Percentiles rank a stretch among this genome's conserved stretches.
These are phyloP conservation scores for Pangasius larnaudii DNA, from an alignment of 2,797 vertebrate species.

Conservation along the genomic window DNA sequence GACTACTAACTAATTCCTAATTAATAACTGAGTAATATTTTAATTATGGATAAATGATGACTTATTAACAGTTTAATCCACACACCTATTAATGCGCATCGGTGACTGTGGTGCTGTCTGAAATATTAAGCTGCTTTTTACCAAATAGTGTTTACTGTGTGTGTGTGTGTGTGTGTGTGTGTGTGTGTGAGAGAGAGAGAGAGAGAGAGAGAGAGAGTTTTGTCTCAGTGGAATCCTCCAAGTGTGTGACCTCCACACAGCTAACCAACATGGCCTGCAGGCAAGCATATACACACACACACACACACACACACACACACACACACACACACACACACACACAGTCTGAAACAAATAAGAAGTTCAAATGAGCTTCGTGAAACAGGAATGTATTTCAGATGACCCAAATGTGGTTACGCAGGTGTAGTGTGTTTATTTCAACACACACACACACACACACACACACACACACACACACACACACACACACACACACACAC, in stretches of 20 bases:
- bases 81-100: background rate
- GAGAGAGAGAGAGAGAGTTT: background rate
- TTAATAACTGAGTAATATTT: background rate
- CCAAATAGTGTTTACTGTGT: background rate
- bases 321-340: constrained; percentile 49
- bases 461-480: constrained; percentile 4
- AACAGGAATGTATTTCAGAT: constrained; percentile 48
- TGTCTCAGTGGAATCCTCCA: constrained; percentile 18
- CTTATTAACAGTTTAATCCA: background rate
- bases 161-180: background rate
- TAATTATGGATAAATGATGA: background rate
- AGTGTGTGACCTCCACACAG: constrained; percentile 31
- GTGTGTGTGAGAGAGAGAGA: background rate
- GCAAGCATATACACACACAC: constrained; percentile 45
- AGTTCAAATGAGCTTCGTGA: constrained; percentile 26
- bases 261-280: constrained; percentile 25
- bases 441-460: constrained; percentile 31
- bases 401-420: constrained; percentile 42
- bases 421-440: constrained; percentile 30
- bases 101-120: background rate
- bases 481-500: constrained; percentile 1
- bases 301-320: constrained; percentile 69
- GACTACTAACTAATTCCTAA: background rate
- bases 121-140: background rate
- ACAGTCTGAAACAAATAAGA: constrained; percentile 54